phyloP scores from a whole-genome alignment of 2,113 vertebrate species.

The Excalfactoria chinensis region DNA sequence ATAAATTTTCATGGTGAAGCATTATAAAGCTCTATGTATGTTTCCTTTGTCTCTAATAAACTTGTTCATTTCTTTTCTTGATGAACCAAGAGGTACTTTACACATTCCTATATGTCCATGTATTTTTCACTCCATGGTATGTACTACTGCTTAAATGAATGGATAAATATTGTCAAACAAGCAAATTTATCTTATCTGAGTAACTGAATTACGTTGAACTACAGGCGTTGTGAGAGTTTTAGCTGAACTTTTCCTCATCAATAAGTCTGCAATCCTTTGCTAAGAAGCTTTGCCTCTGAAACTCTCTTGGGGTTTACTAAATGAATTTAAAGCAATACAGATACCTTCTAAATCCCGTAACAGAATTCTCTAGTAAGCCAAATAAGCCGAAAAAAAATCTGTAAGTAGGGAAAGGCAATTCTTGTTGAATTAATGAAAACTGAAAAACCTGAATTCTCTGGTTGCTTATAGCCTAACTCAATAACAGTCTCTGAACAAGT shows the following conservation, averaged over 20 bases:
- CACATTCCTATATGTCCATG: not conserved
- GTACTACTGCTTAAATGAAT: not conserved
- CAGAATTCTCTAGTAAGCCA: slow-evolving; percentile 56
- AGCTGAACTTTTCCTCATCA: slow-evolving; percentile 60
- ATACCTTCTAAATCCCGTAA: slow-evolving; percentile 67
- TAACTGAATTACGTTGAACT: slow-evolving; percentile 11
- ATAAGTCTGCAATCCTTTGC: slow-evolving; percentile 54
- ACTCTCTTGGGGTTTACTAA: slow-evolving; percentile 59
- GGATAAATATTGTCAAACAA: slow-evolving; percentile 35
- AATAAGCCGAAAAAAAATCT: slow-evolving; percentile 55
- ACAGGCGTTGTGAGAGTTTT: not conserved
- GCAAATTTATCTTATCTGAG: slow-evolving; percentile 20
- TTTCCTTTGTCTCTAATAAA: not conserved
- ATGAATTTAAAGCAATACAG: slow-evolving; percentile 74
- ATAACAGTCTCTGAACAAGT: not conserved
- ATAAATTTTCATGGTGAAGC: not conserved
- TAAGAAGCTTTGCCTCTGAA: slow-evolving; percentile 70
- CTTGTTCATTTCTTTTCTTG: not conserved
- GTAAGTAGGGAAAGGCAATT: slow-evolving; percentile 21
- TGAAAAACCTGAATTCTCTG: not conserved
- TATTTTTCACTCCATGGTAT: not conserved
- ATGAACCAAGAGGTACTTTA: not conserved
- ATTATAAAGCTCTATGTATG: accelerated
- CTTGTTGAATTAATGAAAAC: slow-evolving; percentile 61
- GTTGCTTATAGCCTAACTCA: not conserved